Percentiles rank a stretch among this genome's conserved stretches.
These are phyloP conservation scores for Parazoanthus atlanticus DNA, from an alignment of 92 coral and sea anemone genomes.

Conservation along the genomic window DNA sequence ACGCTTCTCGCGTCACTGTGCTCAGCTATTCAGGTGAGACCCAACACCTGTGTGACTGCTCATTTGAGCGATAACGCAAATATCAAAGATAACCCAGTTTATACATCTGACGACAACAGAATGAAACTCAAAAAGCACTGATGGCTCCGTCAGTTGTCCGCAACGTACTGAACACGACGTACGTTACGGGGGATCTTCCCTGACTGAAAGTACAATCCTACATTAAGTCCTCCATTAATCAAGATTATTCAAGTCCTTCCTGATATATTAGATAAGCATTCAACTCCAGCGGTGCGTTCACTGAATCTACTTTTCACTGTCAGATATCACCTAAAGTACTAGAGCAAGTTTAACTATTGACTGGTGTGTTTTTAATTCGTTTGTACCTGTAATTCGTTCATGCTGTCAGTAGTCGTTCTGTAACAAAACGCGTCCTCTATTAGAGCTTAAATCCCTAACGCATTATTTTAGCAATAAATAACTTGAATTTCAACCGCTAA, in stretches of 20 bases:
- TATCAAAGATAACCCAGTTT: neutral
- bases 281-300: neutral
- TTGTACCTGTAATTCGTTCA: neutral
- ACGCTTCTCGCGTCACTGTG: constrained; percentile 38
- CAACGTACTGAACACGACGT: neutral
- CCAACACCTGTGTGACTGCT: constrained; percentile 19
- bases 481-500: too few species aligned
- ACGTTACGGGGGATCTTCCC: neutral
- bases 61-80: constrained; percentile 5
- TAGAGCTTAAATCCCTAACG: too few species aligned
- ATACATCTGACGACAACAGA: neutral
- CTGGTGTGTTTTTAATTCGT: neutral
- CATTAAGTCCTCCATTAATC: neutral
- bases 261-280: neutral
- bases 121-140: neutral
- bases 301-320: neutral
- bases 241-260: neutral
- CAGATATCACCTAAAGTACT: neutral
- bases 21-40: constrained; percentile 19
- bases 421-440: neutral
- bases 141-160: neutral
- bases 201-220: neutral
- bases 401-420: neutral
- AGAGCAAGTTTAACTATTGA: neutral
- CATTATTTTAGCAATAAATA: too few species aligned